A percentile compares a stretch with the other conserved stretches of the same genome.
Evolutionary conservation across 2,888 invertebrate genomes (phyloP).

Genomic region (Pyrochroa serraticornis): DNA sequence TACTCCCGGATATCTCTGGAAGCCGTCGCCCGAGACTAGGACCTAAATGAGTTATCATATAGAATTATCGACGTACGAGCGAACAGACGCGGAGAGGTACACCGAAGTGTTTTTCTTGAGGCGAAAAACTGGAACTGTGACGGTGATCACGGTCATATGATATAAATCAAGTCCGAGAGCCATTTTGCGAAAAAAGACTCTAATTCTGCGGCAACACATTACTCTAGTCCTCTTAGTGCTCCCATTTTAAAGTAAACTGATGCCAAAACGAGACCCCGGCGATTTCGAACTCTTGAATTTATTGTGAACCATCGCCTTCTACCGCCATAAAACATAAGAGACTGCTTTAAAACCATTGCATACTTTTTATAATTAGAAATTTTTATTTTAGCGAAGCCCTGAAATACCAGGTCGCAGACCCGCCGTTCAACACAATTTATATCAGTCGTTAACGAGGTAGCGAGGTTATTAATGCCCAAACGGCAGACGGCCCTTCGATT

Average conservation of each 20-base stretch:
- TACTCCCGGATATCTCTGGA: slow-evolving; percentile 15
- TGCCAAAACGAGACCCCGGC: slow-evolving; percentile 25
- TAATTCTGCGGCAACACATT: slow-evolving; percentile 25
- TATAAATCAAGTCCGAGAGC: slow-evolving; percentile 7
- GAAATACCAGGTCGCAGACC: slow-evolving; percentile 18
- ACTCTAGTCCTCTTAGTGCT: slow-evolving; percentile 19
- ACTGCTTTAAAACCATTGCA: slow-evolving; percentile 4
- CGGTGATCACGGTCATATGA: neutral
- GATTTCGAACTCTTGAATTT: slow-evolving; percentile 11
- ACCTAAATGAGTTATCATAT: slow-evolving; percentile 28
- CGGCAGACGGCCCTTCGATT: slow-evolving; percentile 29
- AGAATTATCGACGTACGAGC: slow-evolving; percentile 20
- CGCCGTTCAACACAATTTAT: slow-evolving; percentile 27
- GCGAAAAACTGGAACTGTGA: neutral
- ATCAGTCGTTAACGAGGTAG: slow-evolving; percentile 24
- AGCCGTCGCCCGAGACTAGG: slow-evolving; percentile 23
- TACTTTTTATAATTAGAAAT: neutral
- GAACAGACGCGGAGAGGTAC: neutral
- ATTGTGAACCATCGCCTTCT: neutral
- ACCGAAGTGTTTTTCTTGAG: neutral
- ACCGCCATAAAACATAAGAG: slow-evolving; percentile 1
- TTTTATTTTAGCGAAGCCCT: slow-evolving; percentile 1
- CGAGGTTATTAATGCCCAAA: slow-evolving; percentile 30
- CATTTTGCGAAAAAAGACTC: slow-evolving; percentile 14
- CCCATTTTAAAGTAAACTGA: slow-evolving; percentile 24